Base-by-base conservation (phyloP, 2,797 vertebrate species). In the Centroberyx gerrardi region DNA sequence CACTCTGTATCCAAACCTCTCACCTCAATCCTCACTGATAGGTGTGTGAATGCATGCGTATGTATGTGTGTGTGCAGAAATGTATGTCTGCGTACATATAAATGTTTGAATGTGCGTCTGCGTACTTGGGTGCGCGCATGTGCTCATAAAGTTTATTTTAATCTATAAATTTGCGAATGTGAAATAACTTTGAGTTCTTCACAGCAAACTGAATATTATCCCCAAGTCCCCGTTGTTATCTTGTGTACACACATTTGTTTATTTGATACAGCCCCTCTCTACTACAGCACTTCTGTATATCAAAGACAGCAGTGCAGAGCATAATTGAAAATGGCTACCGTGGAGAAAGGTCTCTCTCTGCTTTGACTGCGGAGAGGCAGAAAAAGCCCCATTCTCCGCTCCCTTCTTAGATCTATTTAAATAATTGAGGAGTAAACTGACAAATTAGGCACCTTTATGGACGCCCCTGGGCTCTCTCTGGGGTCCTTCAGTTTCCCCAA, bases 401-500 rank as follows among this genome's bases (percentile, higher is more conserved):
- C 87, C 78, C 90, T 90, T 87, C 91, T 92, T 91, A 93, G 93
- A 92, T 91, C 90, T 90, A 93, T 95, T 95, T 95, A 95, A 95
- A 95, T 95, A 95, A 95, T 94, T 91, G 93, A 93, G 93, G 93
- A 92, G 93, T 96, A 95, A 95, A 95, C 93, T 93, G 90, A 91
- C 93, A 94, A 94, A 95, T 95, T 95, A 96, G 93, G 91, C 93
- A 95, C 94, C 93, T 95, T 95, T 94, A 95, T 94, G 88, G 92
- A 92, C 51, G 87, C 92, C 94, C 85, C 80, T 81, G 90, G 94
- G 94, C 90, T 91, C 89, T 90, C 88, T 92, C 92, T 88, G 74
- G 87, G 92, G 91, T 91, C 88, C 87, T 92, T 91, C 87, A 89
- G 84, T 92, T 86, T 89, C 80, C 71, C 87, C 79, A 85, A 82